phyloP scores from a whole-genome alignment of 2,113 vertebrate genomes.

The Paedocypris sp. region DNA sequence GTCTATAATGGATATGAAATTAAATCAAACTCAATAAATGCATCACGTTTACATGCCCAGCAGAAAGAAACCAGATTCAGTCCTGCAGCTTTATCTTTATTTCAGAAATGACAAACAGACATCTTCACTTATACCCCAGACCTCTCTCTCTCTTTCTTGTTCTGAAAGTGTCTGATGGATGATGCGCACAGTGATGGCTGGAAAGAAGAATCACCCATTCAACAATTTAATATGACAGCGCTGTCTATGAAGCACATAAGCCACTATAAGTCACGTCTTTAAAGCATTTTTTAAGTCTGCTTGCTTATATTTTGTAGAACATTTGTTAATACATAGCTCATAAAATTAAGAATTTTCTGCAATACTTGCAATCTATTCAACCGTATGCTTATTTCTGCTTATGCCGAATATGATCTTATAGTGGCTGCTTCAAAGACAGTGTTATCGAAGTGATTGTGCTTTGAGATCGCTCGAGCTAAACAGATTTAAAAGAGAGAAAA shows the following conservation, averaged over 20 bases:
- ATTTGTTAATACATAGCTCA: too few relatives aligned
- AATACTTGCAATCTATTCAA: too few relatives aligned
- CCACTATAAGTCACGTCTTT: neutral
- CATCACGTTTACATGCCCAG: neutral
- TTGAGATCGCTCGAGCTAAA: neutral
- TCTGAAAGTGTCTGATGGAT: neutral
- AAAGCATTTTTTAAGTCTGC: too few relatives aligned
- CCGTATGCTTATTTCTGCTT: too few relatives aligned
- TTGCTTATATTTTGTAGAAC: too few relatives aligned
- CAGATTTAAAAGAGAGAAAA: neutral
- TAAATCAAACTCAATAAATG: neutral
- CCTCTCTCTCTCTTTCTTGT: neutral
- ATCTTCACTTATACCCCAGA: conserved; percentile 59
- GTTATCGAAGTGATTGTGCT: neutral
- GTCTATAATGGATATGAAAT: too few relatives aligned
- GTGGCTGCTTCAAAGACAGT: neutral
- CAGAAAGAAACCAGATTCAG: neutral
- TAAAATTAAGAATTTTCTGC: too few relatives aligned
- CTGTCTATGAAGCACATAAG: neutral
- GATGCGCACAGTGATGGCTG: conserved; percentile 47
- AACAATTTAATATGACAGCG: neutral
- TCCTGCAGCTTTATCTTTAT: neutral
- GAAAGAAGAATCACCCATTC: neutral
- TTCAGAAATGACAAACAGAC: conserved; percentile 28
- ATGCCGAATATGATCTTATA: too few relatives aligned